These are phyloP conservation scores for Lymantria monacha DNA, from an alignment of 2,888 invertebrate genomes.

Conservation along the genomic window DNA sequence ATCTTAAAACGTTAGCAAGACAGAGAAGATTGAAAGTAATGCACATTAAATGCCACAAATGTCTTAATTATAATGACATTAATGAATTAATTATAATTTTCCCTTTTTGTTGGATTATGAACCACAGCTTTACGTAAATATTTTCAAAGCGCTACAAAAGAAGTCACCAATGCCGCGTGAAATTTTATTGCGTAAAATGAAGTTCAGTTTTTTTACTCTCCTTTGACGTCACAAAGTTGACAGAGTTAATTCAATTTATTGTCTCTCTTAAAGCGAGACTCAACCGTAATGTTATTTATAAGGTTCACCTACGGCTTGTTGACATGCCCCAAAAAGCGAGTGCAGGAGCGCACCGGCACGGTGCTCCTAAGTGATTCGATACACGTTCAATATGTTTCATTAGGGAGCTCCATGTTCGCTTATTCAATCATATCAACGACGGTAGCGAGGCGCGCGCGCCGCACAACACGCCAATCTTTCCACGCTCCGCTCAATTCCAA, in stretches of 20 bases:
- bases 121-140: conserved; percentile 64
- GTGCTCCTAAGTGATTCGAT: conserved; percentile 78
- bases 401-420: conserved; percentile 71
- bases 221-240: conserved; percentile 74
- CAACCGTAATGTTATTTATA: conserved; percentile 72
- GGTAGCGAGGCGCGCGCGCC: conserved; percentile 51
- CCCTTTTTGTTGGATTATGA: conserved; percentile 54
- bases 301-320: conserved; percentile 75
- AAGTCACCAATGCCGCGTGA: conserved; percentile 60
- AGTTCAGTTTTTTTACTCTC: conserved; percentile 62
- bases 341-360: conserved; percentile 69
- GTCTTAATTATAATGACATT: conserved; percentile 65
- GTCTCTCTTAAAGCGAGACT: conserved; percentile 77
- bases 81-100: conserved; percentile 70
- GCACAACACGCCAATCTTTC: conserved; percentile 48
- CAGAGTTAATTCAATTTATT: conserved; percentile 77
- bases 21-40: conserved; percentile 47
- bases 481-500: conserved; percentile 60
- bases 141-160: conserved; percentile 66
- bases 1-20: conserved; percentile 30
- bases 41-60: conserved; percentile 57
- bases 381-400: conserved; percentile 82
- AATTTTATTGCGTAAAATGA: conserved; percentile 72
- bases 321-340: conserved; percentile 67
- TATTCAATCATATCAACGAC: conserved; percentile 77